A percentile compares a stretch with the other conserved stretches of the same genome.
Evolutionary conservation across 2,797 vertebrate genomes (phyloP).

Genomic region (Neosilurus hyrtlii): DNA sequence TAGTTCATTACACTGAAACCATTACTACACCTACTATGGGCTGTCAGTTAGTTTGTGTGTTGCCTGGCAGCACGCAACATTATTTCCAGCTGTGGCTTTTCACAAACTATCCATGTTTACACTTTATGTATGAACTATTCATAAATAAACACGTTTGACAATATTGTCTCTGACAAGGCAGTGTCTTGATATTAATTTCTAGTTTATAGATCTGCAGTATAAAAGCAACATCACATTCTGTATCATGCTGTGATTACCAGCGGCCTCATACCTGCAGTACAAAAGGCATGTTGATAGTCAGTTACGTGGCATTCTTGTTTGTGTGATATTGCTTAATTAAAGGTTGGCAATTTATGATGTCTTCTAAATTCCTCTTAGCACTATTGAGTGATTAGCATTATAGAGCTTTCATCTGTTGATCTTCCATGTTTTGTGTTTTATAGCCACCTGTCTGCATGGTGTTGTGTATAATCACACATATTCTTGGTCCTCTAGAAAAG

Average conservation of each 20-base stretch:
- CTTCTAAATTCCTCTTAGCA: neutral
- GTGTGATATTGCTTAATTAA: neutral
- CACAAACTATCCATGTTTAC: neutral
- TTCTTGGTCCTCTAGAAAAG: constrained; percentile 7
- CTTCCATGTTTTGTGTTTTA: constrained; percentile 5
- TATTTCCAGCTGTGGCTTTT: neutral
- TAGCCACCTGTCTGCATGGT: neutral
- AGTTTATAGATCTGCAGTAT: neutral
- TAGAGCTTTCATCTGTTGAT: neutral
- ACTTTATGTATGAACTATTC: neutral
- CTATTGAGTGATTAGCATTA: neutral
- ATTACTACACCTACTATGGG: neutral
- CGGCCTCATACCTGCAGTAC: neutral
- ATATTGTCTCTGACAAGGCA: neutral
- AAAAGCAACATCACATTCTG: neutral
- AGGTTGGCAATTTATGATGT: no score
- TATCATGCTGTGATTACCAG: neutral
- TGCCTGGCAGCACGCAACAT: neutral
- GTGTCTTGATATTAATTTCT: neutral
- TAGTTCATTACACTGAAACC: neutral
- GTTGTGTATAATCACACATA: neutral
- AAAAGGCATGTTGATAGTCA: neutral
- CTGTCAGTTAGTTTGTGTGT: neutral
- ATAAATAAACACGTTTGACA: neutral
- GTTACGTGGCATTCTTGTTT: neutral